These are phyloP conservation scores for Pelusios castaneus DNA, from an alignment of 2,113 vertebrate genomes.

Conservation along the genomic window DNA sequence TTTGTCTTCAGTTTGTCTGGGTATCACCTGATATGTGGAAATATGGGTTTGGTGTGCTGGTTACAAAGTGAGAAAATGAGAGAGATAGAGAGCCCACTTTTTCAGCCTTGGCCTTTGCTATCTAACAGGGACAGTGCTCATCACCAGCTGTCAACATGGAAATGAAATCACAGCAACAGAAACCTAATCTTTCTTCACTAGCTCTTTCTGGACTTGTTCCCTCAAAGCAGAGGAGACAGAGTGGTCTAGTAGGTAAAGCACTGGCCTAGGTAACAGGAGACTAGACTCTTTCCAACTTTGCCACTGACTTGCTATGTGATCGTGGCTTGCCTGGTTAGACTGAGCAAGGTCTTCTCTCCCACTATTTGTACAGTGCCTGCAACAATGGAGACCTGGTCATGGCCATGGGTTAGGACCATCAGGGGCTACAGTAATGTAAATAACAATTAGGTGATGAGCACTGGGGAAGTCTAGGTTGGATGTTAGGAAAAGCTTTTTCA, in stretches of 20 bases:
- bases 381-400: neutral
- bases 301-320: neutral
- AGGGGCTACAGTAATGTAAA: neutral
- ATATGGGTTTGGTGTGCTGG: neutral
- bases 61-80: neutral
- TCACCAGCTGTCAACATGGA: neutral
- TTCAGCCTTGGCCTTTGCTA: neutral
- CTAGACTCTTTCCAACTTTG: accelerated
- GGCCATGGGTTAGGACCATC: neutral
- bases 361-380: neutral
- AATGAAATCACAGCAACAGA: neutral
- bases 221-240: neutral
- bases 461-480: too few species aligned
- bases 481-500: too few species aligned
- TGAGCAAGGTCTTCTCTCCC: neutral
- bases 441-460: neutral
- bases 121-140: neutral
- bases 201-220: accelerated
- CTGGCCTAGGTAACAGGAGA: neutral
- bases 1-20: accelerated
- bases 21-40: neutral
- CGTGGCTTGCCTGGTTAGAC: neutral
- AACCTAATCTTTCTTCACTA: neutral
- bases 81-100: neutral
- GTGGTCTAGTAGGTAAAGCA: neutral